Evolutionary conservation across 1,140 invertebrate species (phyloP), one percentile per base, ranked within the genome.

Genomic region (Drosophila azteca): DNA sequence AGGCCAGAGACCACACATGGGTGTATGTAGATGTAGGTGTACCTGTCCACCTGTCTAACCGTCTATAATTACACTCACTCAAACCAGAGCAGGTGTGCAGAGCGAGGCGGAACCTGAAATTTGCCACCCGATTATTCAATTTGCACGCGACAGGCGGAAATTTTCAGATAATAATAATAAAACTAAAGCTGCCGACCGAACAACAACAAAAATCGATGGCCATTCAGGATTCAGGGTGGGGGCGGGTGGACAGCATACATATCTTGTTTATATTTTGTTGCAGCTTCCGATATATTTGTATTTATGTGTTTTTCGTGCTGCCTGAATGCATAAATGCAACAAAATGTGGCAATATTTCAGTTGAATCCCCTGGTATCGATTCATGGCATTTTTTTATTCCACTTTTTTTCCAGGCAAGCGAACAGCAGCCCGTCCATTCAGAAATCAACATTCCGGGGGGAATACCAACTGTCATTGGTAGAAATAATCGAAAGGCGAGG

Each of bases 61-160:
- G 65, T 11, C 48, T 22, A 52, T 77, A 71, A 80, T 80, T 77
- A 80, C 41, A 41, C 13, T 22, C 48, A 55, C 50, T 61, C 43
- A 57, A 53, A 26, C 52, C 63, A 57, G 13, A 62, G 48, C 48
- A 31, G 4, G 35, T 13, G 35, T 13, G n/a, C n/a, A 39, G 15
- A 24, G 9, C 15, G 31, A 20, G 62, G 20, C 11, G 45, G 65
- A 41, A 58, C 69, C 69, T 69, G 57, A 35, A 70, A 71, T 76
- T 83, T 76, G 59, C 46, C 60, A 61, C 41, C 59, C 62, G 59
- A 77, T 79, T 72, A 84, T 83, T 75, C 67, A 76, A 83, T 79
- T 83, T 79, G 49, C 60, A 64, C 62, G 64, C 68, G 45, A 20
- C 52, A 60, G 22, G 24, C 61, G 62, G 55, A 69, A 82, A 54